phyloP scores from a whole-genome alignment of 2,113 vertebrate species.

The Athene cunicularia region DNA sequence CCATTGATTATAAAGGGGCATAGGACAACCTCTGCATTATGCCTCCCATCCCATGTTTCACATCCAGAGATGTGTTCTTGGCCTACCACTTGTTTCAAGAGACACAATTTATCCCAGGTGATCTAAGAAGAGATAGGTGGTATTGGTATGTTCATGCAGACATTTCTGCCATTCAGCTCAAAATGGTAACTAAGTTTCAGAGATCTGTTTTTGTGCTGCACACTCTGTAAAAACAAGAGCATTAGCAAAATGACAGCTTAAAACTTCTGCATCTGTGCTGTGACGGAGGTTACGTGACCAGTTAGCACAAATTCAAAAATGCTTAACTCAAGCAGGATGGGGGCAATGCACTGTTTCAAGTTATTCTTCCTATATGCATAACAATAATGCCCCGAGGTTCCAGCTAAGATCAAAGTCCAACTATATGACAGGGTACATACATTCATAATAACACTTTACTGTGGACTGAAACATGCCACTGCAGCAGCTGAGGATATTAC shows the following conservation, averaged over 20 bases:
- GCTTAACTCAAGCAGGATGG: not conserved
- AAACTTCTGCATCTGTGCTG: not conserved
- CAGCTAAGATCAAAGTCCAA: not conserved
- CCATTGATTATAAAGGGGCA: not conserved
- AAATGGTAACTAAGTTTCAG: not conserved
- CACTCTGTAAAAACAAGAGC: not conserved
- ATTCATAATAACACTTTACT: not conserved
- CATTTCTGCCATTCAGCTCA: not conserved
- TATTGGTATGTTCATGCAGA: not conserved
- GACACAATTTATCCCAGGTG: not conserved
- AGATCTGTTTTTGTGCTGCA: not conserved
- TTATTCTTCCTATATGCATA: not conserved
- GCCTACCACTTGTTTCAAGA: not conserved
- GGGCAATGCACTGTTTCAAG: not conserved
- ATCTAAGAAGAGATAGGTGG: not conserved
- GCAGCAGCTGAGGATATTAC: not conserved
- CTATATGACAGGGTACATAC: not conserved
- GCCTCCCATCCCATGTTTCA: not conserved
- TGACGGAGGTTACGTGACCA: not conserved
- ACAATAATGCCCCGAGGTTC: not conserved
- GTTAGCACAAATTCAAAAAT: not conserved
- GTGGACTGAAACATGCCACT: not conserved
- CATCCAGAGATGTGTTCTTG: not conserved
- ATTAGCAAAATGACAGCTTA: not conserved
- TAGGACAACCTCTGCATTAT: not conserved